Evolutionary conservation across 2,797 vertebrate genomes (phyloP).

Genomic region (Phrynocephalus vlangalii): DNA sequence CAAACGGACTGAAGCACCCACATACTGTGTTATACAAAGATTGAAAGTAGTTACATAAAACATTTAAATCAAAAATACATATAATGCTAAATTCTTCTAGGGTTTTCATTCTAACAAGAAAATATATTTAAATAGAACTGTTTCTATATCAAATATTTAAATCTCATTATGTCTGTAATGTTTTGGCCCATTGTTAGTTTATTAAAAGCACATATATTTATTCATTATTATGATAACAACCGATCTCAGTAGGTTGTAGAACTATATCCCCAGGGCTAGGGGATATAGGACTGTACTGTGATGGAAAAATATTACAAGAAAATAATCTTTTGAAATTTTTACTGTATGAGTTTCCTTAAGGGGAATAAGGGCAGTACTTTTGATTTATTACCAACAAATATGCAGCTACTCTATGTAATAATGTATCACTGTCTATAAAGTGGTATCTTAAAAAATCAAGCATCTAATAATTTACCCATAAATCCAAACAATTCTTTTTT

Average conservation of each 20-base stretch:
- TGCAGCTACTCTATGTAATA: slow-evolving; percentile 32
- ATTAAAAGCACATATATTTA: slow-evolving; percentile 25
- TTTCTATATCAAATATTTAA: slow-evolving; percentile 30
- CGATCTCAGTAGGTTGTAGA: slow-evolving; percentile 29
- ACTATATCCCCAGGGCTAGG: slow-evolving; percentile 31
- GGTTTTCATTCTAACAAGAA: slow-evolving; percentile 22
- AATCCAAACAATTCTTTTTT: slow-evolving; percentile 41
- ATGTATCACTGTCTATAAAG: slow-evolving; percentile 30
- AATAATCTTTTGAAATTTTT: slow-evolving; percentile 1
- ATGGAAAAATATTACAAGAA: slow-evolving; percentile 10
- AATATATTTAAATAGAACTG: background rate
- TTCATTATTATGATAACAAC: slow-evolving; percentile 33
- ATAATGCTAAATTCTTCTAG: background rate
- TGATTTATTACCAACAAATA: background rate
- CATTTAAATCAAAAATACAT: background rate
- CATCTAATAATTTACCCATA: slow-evolving; percentile 6
- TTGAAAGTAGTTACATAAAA: background rate
- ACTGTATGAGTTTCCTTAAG: slow-evolving; percentile 17
- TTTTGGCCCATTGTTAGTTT: slow-evolving; percentile 35
- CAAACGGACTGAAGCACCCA: background rate
- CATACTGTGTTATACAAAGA: background rate
- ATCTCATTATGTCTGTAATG: slow-evolving; percentile 36
- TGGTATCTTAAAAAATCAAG: slow-evolving; percentile 2
- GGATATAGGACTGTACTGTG: background rate
- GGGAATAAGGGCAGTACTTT: background rate